Percentiles rank a stretch among this genome's conserved stretches.
Evolutionary conservation across 1,140 invertebrate species (phyloP).

Genomic region (Sycophaga agraensis): DNA sequence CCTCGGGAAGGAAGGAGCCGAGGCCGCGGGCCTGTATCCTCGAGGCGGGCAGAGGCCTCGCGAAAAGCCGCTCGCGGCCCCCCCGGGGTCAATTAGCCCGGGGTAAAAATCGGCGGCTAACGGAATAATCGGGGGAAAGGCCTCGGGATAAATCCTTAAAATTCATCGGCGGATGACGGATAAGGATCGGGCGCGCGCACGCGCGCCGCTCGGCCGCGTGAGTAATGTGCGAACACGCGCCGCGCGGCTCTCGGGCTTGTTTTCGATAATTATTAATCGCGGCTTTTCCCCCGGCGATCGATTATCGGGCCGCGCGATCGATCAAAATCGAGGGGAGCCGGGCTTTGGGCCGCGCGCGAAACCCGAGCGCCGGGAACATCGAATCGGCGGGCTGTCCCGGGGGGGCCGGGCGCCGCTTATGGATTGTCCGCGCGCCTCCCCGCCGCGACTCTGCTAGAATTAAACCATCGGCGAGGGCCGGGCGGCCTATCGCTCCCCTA

Average conservation of each 20-base stretch:
- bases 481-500: no score
- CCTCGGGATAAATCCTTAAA: background rate
- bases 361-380: background rate
- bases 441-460: no score
- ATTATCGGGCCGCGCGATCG: slow-evolving; percentile 8
- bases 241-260: background rate
- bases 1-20: no score
- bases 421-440: no score
- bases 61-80: no score
- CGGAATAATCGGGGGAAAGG: slow-evolving; percentile 28
- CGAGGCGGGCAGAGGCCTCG: no score
- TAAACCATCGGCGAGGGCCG: no score
- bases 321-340: background rate
- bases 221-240: slow-evolving; percentile 21
- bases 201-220: background rate
- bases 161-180: slow-evolving; percentile 9
- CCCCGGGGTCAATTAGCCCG: no score
- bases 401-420: no score
- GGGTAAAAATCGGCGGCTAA: slow-evolving; percentile 9
- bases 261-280: slow-evolving; percentile 22
- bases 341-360: no score
- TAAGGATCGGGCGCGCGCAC: slow-evolving; percentile 7
- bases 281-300: background rate
- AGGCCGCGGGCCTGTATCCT: no score
- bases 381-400: background rate